Conservation (phyloP, 2,113 vertebrate genomes). For the Amazona guildingii region DNA sequence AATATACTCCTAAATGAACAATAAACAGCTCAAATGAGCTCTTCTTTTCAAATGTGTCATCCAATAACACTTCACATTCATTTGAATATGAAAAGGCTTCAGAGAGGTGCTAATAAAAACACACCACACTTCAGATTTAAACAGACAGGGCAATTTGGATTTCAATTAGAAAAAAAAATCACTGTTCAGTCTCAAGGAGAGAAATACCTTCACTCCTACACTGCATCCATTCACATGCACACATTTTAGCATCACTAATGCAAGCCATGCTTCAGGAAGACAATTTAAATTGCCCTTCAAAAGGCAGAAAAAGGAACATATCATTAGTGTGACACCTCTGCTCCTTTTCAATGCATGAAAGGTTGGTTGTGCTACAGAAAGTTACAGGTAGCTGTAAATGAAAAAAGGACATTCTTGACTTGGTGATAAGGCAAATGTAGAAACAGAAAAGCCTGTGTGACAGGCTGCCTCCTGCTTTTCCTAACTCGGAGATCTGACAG, state of each 20-base stretch:
- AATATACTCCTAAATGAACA: slow-evolving; percentile 2
- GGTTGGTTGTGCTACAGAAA: not conserved
- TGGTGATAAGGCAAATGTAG: slow-evolving; percentile 27
- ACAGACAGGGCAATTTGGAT: slow-evolving; percentile 59
- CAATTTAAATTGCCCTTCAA: slow-evolving; percentile 70
- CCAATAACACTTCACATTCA: slow-evolving; percentile 21
- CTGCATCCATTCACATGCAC: slow-evolving; percentile 3
- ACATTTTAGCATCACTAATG: slow-evolving; percentile 56
- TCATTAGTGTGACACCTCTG: slow-evolving; percentile 63
- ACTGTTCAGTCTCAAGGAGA: slow-evolving; percentile 3
- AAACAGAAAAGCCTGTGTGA: slow-evolving; percentile 23
- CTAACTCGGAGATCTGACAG: not conserved
- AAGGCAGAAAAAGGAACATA: slow-evolving; percentile 42
- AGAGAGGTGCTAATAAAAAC: slow-evolving; percentile 52
- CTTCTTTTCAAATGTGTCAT: slow-evolving; percentile 26
- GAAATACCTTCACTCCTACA: slow-evolving; percentile 52
- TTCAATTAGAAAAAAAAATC: slow-evolving; percentile 41
- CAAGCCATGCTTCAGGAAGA: slow-evolving; percentile 30
- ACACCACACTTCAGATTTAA: slow-evolving; percentile 14
- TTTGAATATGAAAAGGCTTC: slow-evolving; percentile 74
- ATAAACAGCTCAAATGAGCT: slow-evolving; percentile 21
- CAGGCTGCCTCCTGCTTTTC: slow-evolving; percentile 22
- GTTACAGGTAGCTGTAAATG: slow-evolving; percentile 49
- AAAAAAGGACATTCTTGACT: slow-evolving; percentile 1
- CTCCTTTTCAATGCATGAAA: slow-evolving; percentile 9